phyloP scores from a whole-genome alignment of 1,140 invertebrate genomes.

The Mamestra configurata region DNA sequence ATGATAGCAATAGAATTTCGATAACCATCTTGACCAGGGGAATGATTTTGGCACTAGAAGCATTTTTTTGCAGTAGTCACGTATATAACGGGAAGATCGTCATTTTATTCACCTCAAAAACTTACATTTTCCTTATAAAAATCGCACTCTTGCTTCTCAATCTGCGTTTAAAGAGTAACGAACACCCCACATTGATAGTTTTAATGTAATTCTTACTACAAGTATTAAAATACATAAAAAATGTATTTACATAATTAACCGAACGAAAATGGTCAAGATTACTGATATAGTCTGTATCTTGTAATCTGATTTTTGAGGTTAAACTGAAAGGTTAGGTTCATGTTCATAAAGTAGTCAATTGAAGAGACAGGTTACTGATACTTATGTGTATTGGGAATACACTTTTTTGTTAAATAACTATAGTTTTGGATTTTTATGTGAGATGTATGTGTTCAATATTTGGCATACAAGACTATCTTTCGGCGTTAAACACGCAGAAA shows the following conservation, averaged over 20 bases:
- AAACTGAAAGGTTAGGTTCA: constrained; percentile 35
- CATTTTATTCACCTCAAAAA: too few species aligned
- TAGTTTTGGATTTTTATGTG: neutral
- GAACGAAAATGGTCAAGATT: constrained; percentile 15
- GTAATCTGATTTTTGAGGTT: constrained; percentile 50
- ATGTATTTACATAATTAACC: constrained; percentile 40
- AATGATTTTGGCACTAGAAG: too few species aligned
- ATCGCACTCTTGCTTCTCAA: neutral
- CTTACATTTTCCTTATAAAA: neutral
- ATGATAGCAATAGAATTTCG: neutral
- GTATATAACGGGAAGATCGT: too few species aligned
- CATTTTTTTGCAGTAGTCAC: too few species aligned
- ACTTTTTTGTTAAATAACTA: neutral
- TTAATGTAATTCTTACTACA: neutral
- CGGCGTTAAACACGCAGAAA: too few species aligned
- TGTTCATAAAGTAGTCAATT: constrained; percentile 14
- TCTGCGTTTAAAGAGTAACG: neutral
- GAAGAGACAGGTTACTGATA: constrained; percentile 8
- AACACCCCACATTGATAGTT: neutral
- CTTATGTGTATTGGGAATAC: neutral
- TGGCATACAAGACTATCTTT: too few species aligned
- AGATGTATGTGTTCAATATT: neutral
- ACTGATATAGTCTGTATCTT: constrained; percentile 25
- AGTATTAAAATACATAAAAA: constrained; percentile 12
- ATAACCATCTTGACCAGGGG: neutral